Conservation (phyloP, 2,888 invertebrate genomes). For the Adineta ricciae region DNA sequence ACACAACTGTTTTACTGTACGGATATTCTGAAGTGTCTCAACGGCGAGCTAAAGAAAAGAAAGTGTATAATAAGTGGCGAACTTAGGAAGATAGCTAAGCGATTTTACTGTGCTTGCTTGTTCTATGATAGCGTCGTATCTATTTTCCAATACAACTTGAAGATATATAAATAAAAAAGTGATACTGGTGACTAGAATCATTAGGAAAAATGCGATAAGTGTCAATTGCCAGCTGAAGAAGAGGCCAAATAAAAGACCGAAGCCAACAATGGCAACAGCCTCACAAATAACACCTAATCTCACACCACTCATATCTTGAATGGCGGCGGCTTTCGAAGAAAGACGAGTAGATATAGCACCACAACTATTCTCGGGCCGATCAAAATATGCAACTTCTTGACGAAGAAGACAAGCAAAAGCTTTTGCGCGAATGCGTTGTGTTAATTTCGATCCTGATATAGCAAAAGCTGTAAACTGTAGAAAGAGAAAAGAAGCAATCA, state of each 20-base stretch:
- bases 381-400: constrained; percentile 47
- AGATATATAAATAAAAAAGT: too few species aligned
- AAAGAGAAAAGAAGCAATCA: too few species aligned
- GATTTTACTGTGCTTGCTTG: background rate
- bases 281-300: constrained; percentile 45
- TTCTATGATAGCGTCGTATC: background rate
- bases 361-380: constrained; percentile 44
- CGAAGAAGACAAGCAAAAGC: constrained; percentile 51
- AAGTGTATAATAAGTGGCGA: background rate
- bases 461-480: constrained; percentile 5
- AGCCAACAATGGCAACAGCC: background rate
- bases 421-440: constrained; percentile 59
- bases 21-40: background rate
- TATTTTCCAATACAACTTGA: too few species aligned
- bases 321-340: constrained; percentile 46
- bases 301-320: constrained; percentile 49
- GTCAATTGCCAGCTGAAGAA: too few species aligned
- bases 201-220: too few species aligned
- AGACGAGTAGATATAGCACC: constrained; percentile 46
- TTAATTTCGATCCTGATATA: constrained; percentile 63
- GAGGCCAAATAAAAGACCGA: too few species aligned
- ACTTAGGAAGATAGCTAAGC: too few species aligned
- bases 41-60: background rate
- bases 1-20: background rate
- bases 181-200: too few species aligned